Percentiles rank a stretch among this genome's conserved stretches.
These are phyloP conservation scores for Stegodyphus dumicola DNA, from an alignment of 1,140 invertebrate genomes.

Conservation along the genomic window DNA sequence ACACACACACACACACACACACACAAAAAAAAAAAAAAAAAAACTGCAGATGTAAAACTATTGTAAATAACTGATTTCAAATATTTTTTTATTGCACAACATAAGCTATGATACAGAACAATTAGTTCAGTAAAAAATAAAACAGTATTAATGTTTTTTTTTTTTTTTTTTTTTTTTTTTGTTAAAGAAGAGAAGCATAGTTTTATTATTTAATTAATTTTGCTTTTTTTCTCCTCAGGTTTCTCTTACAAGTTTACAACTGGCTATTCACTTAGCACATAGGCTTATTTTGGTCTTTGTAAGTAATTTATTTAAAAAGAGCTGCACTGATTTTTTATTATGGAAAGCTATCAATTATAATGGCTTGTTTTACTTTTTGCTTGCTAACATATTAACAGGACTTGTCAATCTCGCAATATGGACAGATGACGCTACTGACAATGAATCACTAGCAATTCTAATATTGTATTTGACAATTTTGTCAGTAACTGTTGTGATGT, in stretches of 20 bases:
- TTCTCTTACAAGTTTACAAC: constrained; percentile 35
- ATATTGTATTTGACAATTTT: constrained; percentile 15
- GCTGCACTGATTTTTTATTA: constrained; percentile 60
- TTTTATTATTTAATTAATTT: constrained; percentile 25
- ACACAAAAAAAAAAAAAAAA: too few relatives aligned
- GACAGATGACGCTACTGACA: constrained; percentile 67
- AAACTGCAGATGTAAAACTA: too few relatives aligned
- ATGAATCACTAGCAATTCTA: constrained; percentile 19
- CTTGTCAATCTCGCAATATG: constrained; percentile 78
- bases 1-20: too few relatives aligned
- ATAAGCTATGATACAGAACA: too few relatives aligned
- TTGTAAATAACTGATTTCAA: too few relatives aligned
- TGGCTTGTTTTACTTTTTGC: constrained; percentile 81
- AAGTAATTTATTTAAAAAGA: constrained; percentile 7
- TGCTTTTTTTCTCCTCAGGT: constrained; percentile 20
- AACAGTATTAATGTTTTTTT: too few relatives aligned
- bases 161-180: too few relatives aligned
- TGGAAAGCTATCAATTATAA: constrained; percentile 79
- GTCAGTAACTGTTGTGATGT: not conserved
- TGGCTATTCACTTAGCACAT: constrained; percentile 25
- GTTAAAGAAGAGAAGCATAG: too few relatives aligned
- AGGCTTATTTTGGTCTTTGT: not conserved
- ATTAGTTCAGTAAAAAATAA: too few relatives aligned
- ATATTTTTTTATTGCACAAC: too few relatives aligned
- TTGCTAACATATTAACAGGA: constrained; percentile 83